Evolutionary conservation across 2,797 vertebrate species (phyloP), one percentile per base, ranked within the genome.

Genomic region (Lutra lutra): DNA sequence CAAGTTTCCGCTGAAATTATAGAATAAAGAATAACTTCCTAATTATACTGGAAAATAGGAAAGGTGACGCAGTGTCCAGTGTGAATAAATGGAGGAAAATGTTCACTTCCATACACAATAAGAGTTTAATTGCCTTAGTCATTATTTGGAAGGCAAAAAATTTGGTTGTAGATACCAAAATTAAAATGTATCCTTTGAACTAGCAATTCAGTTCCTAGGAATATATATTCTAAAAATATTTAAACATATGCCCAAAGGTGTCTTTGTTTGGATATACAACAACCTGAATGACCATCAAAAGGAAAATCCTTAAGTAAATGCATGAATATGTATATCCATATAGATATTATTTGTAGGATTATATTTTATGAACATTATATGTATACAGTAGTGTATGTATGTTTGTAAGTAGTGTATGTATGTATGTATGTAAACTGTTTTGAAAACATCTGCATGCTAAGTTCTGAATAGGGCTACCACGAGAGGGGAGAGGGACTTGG

Each of bases 101-200:
- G 23, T 60, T 82, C 7, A 35, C 35, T 64, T 88, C 79, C 21
- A 15, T 40, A 43, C 11, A 18, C 0, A 86, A 29, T 72, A 58
- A 66, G 64, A 94, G 27, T 64, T 89, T 93, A 78, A 87, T 86
- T 80, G 68, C n/a, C 9, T 85, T 43, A 46, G 66, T 77, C 29
- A 77, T 35, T 94, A 80, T 96, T 85, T 88, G 48, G 29, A 82
- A 97, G 77, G 32, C 18, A 84, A 86, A 95, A 89, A 82, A 94
- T 88, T 92, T 89, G 54, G 25, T 48, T 86, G 14, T 78, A 68
- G 60, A 54, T n/a, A 58, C 32, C 48, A 54, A 95, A 95, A 77
- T 80, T 73, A 84, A 89, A 84, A 84, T 79, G 32, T 78, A 73
- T 40, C 10, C 4, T 97, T 94, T 91, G 70, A 89, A 72, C 12